A percentile compares a stretch with the other conserved stretches of the same genome.
Evolutionary conservation across 2,113 vertebrate species (phyloP).

Genomic region (Sinocyclocheilus rhinocerous): DNA sequence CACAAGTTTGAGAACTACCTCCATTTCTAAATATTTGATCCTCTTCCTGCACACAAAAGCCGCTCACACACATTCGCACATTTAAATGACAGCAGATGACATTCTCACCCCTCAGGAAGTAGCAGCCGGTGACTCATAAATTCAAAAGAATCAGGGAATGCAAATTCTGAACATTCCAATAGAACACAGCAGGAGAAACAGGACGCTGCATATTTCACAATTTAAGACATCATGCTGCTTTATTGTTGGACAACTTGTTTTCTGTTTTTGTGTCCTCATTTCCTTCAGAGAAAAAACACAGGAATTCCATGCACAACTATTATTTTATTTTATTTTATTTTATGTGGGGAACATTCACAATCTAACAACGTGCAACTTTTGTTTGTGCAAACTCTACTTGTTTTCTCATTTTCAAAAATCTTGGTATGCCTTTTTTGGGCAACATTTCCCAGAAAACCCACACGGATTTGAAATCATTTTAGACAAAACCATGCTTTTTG

Average conservation of each 20-base stretch:
- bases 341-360: neutral
- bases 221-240: neutral
- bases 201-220: neutral
- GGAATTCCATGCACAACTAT: neutral
- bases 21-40: slow-evolving; percentile 50
- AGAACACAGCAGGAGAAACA: neutral
- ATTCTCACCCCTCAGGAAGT: slow-evolving; percentile 12
- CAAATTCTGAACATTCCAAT: slow-evolving; percentile 36
- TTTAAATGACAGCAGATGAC: slow-evolving; percentile 18
- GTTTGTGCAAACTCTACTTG: neutral
- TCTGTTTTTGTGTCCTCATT: neutral
- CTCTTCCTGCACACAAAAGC: neutral
- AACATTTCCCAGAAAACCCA: neutral
- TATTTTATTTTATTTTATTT: neutral
- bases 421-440: neutral
- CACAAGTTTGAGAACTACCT: slow-evolving; percentile 10
- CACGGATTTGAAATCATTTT: neutral
- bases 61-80: neutral
- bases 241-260: neutral
- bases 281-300: neutral
- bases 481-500: neutral
- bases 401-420: neutral
- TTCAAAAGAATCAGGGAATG: slow-evolving; percentile 14
- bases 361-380: neutral
- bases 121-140: slow-evolving; percentile 12